Conservation (phyloP, 2,797 vertebrate genomes). For the Molossus molossus region DNA sequence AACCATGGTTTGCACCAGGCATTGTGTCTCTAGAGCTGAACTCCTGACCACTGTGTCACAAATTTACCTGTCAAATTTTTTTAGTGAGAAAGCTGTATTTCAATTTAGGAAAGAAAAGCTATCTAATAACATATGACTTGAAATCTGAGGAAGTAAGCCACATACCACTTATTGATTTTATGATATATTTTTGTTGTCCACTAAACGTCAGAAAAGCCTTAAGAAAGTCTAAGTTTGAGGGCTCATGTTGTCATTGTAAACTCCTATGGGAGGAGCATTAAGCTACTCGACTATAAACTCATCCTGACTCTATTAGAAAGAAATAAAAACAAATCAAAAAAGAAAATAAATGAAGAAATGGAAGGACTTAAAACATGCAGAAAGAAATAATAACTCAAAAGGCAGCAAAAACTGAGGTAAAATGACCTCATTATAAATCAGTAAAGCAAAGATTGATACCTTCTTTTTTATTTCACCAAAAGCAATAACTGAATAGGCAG, state of each 20-base stretch:
- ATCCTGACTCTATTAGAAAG: not conserved
- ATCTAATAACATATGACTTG: not conserved
- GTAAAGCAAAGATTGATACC: conserved; percentile 58
- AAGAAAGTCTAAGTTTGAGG: not conserved
- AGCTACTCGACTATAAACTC: not conserved
- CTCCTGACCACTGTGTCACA: not conserved
- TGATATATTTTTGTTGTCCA: not conserved
- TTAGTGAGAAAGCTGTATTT: not conserved
- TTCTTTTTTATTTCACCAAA: conserved; percentile 59
- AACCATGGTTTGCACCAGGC: not conserved
- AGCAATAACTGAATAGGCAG: conserved; percentile 26
- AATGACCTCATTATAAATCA: conserved; percentile 55
- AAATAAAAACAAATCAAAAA: not conserved
- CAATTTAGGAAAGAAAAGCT: not conserved
- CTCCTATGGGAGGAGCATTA: not conserved
- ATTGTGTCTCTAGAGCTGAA: not conserved
- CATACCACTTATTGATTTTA: not conserved
- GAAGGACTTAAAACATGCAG: conserved; percentile 34
- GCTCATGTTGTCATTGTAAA: not conserved
- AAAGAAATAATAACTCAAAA: conserved; percentile 23
- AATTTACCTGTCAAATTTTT: not conserved
- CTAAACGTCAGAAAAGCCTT: not conserved
- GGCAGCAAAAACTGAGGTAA: conserved; percentile 56
- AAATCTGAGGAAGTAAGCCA: conserved; percentile 9
- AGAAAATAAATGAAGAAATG: conserved; percentile 3